phyloP scores from a whole-genome alignment of 2,113 vertebrate genomes.

The Menura novaehollandiae region DNA sequence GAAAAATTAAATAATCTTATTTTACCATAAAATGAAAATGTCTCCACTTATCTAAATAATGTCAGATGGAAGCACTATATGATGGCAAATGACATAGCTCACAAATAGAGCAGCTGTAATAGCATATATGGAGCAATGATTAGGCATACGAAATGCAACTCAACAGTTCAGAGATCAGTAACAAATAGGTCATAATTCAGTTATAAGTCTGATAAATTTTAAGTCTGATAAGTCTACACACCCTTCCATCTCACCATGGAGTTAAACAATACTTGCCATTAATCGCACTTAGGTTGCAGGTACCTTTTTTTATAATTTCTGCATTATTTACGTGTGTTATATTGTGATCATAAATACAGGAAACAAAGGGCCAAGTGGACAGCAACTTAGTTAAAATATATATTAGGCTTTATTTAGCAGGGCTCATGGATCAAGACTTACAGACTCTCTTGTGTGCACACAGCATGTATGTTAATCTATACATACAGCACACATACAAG shows the following conservation, averaged over 20 bases:
- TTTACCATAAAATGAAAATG: not conserved
- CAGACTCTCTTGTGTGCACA: not conserved
- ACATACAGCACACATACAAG: not conserved
- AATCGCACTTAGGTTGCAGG: not conserved
- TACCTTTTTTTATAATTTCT: not conserved
- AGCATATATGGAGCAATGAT: not conserved
- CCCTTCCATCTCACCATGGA: not conserved
- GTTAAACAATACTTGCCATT: not conserved
- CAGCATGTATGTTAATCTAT: not conserved
- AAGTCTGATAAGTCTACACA: not conserved
- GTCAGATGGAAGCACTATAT: not conserved
- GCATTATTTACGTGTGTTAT: not conserved
- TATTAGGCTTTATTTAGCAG: not conserved
- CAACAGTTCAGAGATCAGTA: not conserved
- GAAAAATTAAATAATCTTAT: conserved; percentile 3
- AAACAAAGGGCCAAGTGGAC: not conserved
- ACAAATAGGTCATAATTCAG: not conserved
- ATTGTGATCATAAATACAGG: not conserved
- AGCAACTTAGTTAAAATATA: not conserved
- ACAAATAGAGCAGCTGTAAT: not conserved
- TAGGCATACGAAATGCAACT: not conserved
- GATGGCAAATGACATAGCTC: not conserved
- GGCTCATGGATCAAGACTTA: not conserved
- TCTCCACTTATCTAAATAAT: not conserved
- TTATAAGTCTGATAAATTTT: not conserved